A percentile compares a stretch with the other conserved stretches of the same genome.
Evolutionary conservation across 2,888 invertebrate genomes (phyloP).

Genomic region (Drosophila picticornis): DNA sequence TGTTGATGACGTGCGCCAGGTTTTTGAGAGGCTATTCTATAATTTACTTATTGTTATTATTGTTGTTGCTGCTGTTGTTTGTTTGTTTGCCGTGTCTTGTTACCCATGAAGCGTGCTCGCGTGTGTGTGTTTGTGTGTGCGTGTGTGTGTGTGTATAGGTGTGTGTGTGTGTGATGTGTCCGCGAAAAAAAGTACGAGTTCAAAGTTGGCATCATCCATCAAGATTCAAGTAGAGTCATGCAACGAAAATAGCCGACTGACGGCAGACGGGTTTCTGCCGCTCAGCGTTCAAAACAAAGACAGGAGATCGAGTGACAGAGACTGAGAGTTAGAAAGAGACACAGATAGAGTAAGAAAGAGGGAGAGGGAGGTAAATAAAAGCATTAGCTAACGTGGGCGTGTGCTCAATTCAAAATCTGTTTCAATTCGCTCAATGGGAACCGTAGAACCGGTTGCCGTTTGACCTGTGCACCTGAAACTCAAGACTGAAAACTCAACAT

Average conservation of each 20-base stretch:
- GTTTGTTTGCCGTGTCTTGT: constrained; percentile 11
- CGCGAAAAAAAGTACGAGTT: constrained; percentile 46
- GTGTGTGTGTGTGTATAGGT: constrained; percentile 1
- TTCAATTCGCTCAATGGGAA: constrained; percentile 21
- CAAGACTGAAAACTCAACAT: not conserved
- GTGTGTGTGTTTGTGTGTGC: not conserved
- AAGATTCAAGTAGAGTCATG: constrained; percentile 48
- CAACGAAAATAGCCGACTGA: constrained; percentile 48
- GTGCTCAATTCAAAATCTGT: constrained; percentile 40
- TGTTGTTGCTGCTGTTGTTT: not conserved
- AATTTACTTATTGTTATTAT: constrained; percentile 21
- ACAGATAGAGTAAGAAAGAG: fast-evolving
- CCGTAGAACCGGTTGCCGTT: constrained; percentile 19
- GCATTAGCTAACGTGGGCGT: constrained; percentile 29
- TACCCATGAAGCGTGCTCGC: constrained; percentile 12
- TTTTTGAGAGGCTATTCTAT: constrained; percentile 26
- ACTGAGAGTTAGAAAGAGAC: not conserved
- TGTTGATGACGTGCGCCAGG: constrained; percentile 64
- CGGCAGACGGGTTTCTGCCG: constrained; percentile 39
- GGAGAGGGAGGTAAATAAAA: not conserved
- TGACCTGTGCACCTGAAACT: constrained; percentile 25
- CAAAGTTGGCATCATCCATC: constrained; percentile 56
- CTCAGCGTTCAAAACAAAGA: constrained; percentile 7
- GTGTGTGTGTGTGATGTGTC: constrained; percentile 12
- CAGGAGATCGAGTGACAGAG: not conserved